These are phyloP conservation scores for Neogale vison DNA, from an alignment of 2,113 vertebrate genomes.

Conservation along the genomic window DNA sequence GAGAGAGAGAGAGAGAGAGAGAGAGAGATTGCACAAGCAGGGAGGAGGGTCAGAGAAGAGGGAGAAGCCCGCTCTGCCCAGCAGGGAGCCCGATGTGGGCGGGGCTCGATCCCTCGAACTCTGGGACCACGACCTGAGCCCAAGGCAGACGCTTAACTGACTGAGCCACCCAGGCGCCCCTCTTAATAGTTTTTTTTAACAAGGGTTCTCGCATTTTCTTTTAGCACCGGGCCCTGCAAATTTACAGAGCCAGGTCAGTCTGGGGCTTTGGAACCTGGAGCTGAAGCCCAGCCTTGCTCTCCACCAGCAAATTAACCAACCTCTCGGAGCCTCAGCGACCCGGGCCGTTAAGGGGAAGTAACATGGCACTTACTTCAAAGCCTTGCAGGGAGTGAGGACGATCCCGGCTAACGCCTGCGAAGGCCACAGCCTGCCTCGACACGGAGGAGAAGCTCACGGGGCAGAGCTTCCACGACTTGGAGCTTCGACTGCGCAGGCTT, in stretches of 20 bases:
- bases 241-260: too few species aligned
- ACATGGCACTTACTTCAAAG: neutral
- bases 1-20: too few species aligned
- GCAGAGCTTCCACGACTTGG: rapidly evolving
- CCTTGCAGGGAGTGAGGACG: neutral
- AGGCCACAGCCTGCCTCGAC: neutral
- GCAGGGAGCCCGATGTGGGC: too few species aligned
- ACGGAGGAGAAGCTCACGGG: neutral
- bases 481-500: neutral
- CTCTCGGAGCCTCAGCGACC: neutral
- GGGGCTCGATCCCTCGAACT: too few species aligned
- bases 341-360: neutral
- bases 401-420: neutral
- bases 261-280: neutral
- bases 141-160: too few species aligned
- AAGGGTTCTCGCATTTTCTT: neutral
- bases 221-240: neutral
- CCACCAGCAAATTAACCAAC: neutral
- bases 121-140: too few species aligned
- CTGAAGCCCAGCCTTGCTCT: neutral
- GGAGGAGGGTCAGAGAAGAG: too few species aligned
- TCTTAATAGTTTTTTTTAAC: neutral
- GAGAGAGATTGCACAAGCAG: too few species aligned
- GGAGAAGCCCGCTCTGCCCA: too few species aligned
- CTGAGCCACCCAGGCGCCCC: too few species aligned